These are phyloP conservation scores for Xiphophorus hellerii DNA, from an alignment of 2,113 vertebrate genomes.

Conservation along the genomic window DNA sequence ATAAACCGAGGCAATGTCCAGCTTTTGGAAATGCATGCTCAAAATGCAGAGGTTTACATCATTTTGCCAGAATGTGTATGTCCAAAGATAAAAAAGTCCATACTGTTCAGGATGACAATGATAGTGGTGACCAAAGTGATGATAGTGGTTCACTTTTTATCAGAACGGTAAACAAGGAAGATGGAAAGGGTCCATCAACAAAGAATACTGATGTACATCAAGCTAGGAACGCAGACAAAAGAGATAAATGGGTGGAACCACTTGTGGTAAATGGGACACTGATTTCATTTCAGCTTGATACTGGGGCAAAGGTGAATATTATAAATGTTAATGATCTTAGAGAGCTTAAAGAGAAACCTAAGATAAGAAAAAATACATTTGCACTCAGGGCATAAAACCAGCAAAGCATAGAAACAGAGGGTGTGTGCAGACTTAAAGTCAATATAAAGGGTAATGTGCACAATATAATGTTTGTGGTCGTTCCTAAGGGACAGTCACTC, in stretches of 20 bases:
- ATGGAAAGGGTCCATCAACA: neutral
- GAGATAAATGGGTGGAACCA: conserved; percentile 2
- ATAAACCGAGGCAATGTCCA: neutral
- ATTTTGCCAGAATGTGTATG: conserved; percentile 1
- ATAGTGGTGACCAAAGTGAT: conserved; percentile 2
- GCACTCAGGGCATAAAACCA: neutral
- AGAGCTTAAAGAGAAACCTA: neutral
- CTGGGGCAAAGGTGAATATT: neutral
- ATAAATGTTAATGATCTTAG: neutral
- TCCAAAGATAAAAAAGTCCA: conserved; percentile 11
- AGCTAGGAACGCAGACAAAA: too few relatives aligned
- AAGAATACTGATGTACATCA: too few relatives aligned
- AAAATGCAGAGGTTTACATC: neutral
- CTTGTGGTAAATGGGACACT: neutral
- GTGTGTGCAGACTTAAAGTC: neutral
- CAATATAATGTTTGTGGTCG: neutral
- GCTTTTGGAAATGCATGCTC: neutral
- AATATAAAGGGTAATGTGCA: conserved; percentile 8
- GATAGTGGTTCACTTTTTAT: conserved; percentile 4
- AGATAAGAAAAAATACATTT: neutral
- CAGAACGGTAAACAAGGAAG: neutral
- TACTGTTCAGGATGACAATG: conserved; percentile 7
- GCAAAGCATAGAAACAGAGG: neutral
- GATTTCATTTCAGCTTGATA: neutral
- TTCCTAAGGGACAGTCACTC: neutral